Evolutionary conservation across 1,140 invertebrate genomes (phyloP), one percentile per base, ranked within the genome.

Genomic region (Drosophila orena): DNA sequence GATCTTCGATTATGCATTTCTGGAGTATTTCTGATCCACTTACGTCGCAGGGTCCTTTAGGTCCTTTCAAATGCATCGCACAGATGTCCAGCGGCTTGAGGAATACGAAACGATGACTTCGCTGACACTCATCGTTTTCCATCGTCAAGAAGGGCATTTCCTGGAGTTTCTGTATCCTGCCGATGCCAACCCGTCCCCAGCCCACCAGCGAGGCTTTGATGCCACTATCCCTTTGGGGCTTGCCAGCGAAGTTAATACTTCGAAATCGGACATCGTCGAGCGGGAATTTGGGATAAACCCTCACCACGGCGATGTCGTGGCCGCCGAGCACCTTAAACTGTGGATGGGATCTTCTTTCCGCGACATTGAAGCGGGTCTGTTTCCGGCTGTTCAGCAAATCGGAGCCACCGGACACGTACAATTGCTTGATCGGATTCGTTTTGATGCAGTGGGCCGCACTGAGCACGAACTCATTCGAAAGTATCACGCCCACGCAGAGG

Each of bases 401-500:
- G 2, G 64, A 49, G 2, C 84, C 84, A 15, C 43, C 84, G 0
- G 37, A 15, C 0, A 88, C 64, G 20, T 3, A 58, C 0, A 73
- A 35, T 12, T 2, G 7, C 10, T 0, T 11, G 12, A 0, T 17
- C 4, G 8, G n/a, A 8, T 10, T 15, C 8, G 17, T 2, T 12
- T 4, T 37, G 1, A 72, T 20, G 47, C 84, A 88, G 46, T 88
- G 84, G 1, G 84, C 84, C 0, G 79, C 60, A 7, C 64, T 70
- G 30, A 88, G 24, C 6, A 88, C 50, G n/a, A 80, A 68, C 6
- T 68, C 40, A 6, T 35, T 38, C 10, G 57, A 37, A 15, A 88
- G 46, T 6, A 88, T 89, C 0, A 62, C 34, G 7, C 84, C 84
- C 1, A 86, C 84, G 15, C 84, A 88, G 27, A 89, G 66, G 38